A percentile compares a stretch with the other conserved stretches of the same genome.
phyloP scores from a whole-genome alignment of 2,113 vertebrate species.

The Dolichallabes microphthalmus region DNA sequence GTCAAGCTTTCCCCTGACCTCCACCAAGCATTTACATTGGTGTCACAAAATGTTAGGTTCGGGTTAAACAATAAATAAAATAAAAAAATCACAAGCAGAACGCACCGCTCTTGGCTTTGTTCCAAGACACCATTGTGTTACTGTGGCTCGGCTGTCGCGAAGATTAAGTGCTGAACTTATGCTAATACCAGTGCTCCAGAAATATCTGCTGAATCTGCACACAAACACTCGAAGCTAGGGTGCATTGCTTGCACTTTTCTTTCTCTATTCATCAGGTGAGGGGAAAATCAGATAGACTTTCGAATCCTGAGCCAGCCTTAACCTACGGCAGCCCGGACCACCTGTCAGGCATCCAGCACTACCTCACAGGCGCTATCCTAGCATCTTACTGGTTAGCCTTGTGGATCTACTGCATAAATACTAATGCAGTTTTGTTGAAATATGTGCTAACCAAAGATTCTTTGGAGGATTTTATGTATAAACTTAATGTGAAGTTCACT shows the following conservation, averaged over 20 bases:
- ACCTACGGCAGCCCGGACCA: slow-evolving; percentile 65
- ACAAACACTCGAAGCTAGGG: slow-evolving; percentile 46
- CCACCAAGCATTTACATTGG: not conserved
- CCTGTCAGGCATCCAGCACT: slow-evolving; percentile 59
- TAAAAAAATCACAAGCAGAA: slow-evolving; percentile 47
- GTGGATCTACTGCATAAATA: not conserved
- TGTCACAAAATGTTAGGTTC: not conserved
- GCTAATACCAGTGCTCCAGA: slow-evolving; percentile 63
- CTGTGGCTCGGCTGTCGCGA: slow-evolving; percentile 26
- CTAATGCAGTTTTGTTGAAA: not conserved
- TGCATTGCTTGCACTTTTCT: slow-evolving; percentile 48
- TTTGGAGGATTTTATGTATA: not conserved
- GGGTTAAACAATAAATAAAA: slow-evolving; percentile 35
- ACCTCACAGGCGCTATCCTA: slow-evolving; percentile 58
- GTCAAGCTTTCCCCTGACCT: not conserved
- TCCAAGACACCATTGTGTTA: not conserved
- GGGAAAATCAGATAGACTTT: slow-evolving; percentile 38
- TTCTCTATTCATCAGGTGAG: slow-evolving; percentile 54
- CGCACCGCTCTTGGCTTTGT: slow-evolving; percentile 16
- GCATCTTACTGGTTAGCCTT: slow-evolving; percentile 36
- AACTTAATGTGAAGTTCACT: not conserved
- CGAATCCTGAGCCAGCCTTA: not conserved
- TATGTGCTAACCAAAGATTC: not conserved
- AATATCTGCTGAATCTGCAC: slow-evolving; percentile 60
- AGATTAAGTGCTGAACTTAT: slow-evolving; percentile 64